Percentiles rank a stretch among this genome's conserved stretches.
Conservation (phyloP, 1,140 invertebrate species). For the Drosophila fuyamai region DNA sequence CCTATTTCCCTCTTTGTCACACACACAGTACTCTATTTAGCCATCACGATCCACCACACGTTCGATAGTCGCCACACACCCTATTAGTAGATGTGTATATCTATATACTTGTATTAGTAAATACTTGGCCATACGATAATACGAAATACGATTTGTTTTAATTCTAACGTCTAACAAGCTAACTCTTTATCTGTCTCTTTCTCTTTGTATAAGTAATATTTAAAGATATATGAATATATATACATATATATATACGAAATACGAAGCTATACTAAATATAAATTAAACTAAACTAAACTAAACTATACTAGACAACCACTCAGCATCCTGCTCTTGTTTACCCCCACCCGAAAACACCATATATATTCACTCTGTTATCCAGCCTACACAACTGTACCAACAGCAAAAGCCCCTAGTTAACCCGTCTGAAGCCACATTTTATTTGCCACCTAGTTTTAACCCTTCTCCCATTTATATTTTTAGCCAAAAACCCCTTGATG, state of each 20-base stretch:
- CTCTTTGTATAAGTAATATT: conserved; percentile 52
- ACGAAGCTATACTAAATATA: conserved; percentile 51
- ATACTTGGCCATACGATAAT: conserved; percentile 39
- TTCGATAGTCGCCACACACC: conserved; percentile 28
- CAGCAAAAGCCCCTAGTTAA: conserved; percentile 24
- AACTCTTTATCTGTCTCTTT: conserved; percentile 24
- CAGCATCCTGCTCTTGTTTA: conserved; percentile 15
- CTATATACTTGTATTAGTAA: conserved; percentile 30
- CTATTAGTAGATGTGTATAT: conserved; percentile 44
- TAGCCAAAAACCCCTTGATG: conserved; percentile 21
- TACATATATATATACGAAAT: conserved; percentile 67
- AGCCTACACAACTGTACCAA: conserved; percentile 29
- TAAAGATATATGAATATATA: conserved; percentile 60
- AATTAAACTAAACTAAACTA: conserved; percentile 44
- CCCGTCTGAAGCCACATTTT: conserved; percentile 32
- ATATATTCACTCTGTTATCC: conserved; percentile 1
- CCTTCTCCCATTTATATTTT: conserved; percentile 10
- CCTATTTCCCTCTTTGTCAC: conserved; percentile 1
- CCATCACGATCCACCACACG: conserved; percentile 12
- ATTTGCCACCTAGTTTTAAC: conserved; percentile 16
- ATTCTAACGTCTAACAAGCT: conserved; percentile 22
- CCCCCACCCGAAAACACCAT: conserved; percentile 1
- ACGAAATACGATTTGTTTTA: conserved; percentile 34
- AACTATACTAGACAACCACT: conserved; percentile 49
- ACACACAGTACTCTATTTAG: conserved; percentile 10